phyloP scores from a whole-genome alignment of 2,113 vertebrate genomes.

The Diphyllodes magnificus region DNA sequence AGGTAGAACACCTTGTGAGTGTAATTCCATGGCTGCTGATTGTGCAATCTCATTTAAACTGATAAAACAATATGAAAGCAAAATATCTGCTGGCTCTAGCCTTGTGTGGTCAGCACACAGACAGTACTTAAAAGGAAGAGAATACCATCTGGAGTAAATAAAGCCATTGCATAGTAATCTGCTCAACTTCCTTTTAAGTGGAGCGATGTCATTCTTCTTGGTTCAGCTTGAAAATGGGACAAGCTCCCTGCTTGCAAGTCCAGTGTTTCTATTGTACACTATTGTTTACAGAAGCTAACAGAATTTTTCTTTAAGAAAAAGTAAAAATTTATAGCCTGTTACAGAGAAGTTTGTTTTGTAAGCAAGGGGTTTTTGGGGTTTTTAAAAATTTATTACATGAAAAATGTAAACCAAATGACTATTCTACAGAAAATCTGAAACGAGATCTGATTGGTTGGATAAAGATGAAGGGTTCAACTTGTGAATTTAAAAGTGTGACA shows the following conservation, averaged over 20 bases:
- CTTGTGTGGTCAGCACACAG: slow-evolving; percentile 17
- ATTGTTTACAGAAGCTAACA: neutral
- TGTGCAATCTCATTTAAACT: neutral
- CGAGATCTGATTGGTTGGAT: neutral
- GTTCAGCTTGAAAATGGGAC: slow-evolving; percentile 1
- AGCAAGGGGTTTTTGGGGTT: neutral
- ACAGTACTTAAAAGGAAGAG: slow-evolving; percentile 28
- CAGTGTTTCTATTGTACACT: neutral
- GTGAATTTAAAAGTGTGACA: neutral
- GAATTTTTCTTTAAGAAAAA: neutral
- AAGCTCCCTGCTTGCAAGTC: neutral
- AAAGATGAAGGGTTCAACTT: neutral
- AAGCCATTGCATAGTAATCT: slow-evolving; percentile 8
- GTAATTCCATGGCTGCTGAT: neutral
- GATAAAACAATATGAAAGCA: neutral
- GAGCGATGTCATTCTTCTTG: neutral
- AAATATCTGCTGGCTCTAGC: neutral
- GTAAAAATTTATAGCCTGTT: neutral
- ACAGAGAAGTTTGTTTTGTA: neutral
- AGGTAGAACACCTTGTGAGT: neutral
- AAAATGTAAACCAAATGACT: neutral
- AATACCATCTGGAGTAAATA: slow-evolving; percentile 40
- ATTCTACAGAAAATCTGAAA: neutral
- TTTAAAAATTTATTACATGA: neutral
- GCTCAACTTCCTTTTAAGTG: slow-evolving; percentile 17